These are phyloP conservation scores for Oncorhynchus keta DNA, from an alignment of 2,113 vertebrate species.

Conservation along the genomic window DNA sequence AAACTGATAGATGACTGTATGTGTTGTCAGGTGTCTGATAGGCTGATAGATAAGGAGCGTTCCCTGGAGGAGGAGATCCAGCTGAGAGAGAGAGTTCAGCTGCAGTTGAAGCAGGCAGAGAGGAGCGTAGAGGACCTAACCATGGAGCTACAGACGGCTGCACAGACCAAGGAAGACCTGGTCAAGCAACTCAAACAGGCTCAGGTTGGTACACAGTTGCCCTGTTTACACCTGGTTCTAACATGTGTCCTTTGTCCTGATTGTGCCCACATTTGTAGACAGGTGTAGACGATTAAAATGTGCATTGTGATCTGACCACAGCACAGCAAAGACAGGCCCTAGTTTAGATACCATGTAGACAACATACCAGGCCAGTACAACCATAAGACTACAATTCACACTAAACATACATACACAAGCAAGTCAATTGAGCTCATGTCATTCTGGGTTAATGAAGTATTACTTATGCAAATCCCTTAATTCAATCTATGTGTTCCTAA, in stretches of 20 bases:
- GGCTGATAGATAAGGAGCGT: conserved; percentile 70
- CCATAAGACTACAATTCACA: background rate
- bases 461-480: conserved; percentile 57
- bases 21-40: conserved; percentile 65
- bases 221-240: no score
- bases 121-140: conserved; percentile 69
- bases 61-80: conserved; percentile 78
- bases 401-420: background rate
- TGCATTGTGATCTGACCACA: no score
- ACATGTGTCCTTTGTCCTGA: no score
- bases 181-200: conserved; percentile 69
- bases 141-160: conserved; percentile 70
- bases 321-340: background rate
- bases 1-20: background rate
- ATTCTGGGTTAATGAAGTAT: conserved; percentile 55
- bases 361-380: no score
- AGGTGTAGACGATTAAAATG: no score
- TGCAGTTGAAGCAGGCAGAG: conserved; percentile 77
- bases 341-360: background rate
- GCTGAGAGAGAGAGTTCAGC: conserved; percentile 70
- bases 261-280: no score
- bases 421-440: background rate
- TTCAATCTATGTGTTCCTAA: conserved; percentile 31
- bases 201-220: conserved; percentile 56
- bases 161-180: conserved; percentile 71